Conservation (phyloP, 2,797 vertebrate species). For the Amniataba percoides region DNA sequence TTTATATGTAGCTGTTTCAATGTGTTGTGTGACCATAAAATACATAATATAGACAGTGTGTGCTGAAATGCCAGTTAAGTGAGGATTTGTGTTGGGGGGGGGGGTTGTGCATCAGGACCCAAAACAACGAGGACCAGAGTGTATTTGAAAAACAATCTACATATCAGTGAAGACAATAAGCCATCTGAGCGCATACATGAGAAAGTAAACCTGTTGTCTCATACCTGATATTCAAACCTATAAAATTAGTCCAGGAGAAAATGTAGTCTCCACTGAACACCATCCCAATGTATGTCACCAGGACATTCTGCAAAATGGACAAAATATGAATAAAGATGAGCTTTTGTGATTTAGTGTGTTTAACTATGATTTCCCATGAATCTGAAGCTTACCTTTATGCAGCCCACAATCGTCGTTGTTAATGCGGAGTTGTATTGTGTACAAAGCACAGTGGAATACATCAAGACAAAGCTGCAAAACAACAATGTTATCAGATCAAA, state of each 20-base stretch:
- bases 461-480: conserved; percentile 90
- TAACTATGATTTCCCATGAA: not conserved
- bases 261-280: conserved; percentile 98
- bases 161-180: not conserved
- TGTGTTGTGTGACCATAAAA: not conserved
- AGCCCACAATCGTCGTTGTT: conserved; percentile 97
- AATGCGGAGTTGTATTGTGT: conserved; percentile 98
- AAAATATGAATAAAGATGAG: not conserved
- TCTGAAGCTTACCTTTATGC: conserved; percentile 91
- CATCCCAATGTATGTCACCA: conserved; percentile 99
- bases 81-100: not conserved
- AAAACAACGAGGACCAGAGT: not conserved
- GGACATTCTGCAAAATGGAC: conserved; percentile 89
- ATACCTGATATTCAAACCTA: conserved; percentile 98
- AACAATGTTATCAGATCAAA: not conserved
- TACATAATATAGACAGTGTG: not conserved
- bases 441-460: conserved; percentile 97
- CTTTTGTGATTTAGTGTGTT: not conserved
- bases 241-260: conserved; percentile 98
- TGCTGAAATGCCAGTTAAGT: not conserved
- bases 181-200: not conserved
- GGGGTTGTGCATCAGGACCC: not conserved
- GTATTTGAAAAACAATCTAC: not conserved
- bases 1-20: not conserved
- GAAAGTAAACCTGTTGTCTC: not conserved